phyloP scores from a whole-genome alignment of 2,797 vertebrate species.

The Otolemur crassicaudatus region DNA sequence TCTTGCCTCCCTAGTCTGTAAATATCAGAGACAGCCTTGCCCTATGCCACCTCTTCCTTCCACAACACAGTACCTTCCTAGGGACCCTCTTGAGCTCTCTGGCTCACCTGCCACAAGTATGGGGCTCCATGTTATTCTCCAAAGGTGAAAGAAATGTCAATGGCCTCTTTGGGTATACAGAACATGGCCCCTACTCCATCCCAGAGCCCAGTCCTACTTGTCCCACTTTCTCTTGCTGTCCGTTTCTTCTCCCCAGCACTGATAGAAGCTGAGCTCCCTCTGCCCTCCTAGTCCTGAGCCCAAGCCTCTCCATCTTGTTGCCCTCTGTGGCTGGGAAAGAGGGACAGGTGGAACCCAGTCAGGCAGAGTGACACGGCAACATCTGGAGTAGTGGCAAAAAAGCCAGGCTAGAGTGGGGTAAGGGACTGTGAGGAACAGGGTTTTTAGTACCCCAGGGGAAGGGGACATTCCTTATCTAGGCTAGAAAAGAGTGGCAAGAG shows the following conservation, averaged over 20 bases:
- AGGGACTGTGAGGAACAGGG: not conserved
- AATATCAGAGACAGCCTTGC: not conserved
- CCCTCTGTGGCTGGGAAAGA: not conserved
- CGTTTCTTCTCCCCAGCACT: not conserved
- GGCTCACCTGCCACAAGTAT: not conserved
- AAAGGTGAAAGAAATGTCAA: not conserved
- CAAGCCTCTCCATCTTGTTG: not conserved
- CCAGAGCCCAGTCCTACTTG: not conserved
- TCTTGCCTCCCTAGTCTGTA: not conserved
- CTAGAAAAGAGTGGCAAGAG: conserved; percentile 26
- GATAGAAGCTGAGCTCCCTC: not conserved
- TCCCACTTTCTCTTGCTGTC: not conserved
- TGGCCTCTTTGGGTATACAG: not conserved
- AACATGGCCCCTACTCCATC: not conserved
- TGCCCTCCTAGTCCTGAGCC: not conserved
- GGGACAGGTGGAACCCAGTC: not conserved
- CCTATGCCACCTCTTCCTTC: not conserved
- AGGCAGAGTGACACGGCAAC: not conserved
- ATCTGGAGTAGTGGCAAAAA: not conserved
- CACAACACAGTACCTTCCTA: not conserved
- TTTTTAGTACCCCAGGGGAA: not conserved
- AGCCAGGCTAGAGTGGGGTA: not conserved
- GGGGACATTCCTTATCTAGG: conserved; percentile 3
- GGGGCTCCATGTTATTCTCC: not conserved
- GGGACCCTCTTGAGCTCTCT: not conserved